A percentile compares a stretch with the other conserved stretches of the same genome.
Conservation (phyloP, 2,797 vertebrate genomes). For the Picus viridis region DNA sequence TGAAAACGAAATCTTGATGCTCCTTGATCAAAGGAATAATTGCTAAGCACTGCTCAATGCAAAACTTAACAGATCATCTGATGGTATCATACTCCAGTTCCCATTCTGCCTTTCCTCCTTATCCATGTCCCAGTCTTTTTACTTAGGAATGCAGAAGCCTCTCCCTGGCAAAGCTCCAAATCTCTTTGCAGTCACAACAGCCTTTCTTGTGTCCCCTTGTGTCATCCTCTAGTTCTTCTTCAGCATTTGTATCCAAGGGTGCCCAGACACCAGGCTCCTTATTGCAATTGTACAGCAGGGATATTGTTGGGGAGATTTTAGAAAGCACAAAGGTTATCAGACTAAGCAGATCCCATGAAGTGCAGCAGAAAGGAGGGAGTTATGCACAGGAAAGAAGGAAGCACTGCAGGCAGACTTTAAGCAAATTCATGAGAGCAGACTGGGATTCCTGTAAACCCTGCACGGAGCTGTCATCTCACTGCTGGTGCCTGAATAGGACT, state of each 20-base stretch:
- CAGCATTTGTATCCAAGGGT: neutral
- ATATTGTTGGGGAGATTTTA: neutral
- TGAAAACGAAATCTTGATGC: neutral
- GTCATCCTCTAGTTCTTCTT: neutral
- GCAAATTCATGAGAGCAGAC: neutral
- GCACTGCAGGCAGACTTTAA: neutral
- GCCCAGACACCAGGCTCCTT: neutral
- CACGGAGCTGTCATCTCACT: neutral
- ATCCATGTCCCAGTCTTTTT: neutral
- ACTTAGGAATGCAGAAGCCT: neutral
- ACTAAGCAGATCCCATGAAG: neutral
- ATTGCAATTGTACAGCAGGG: neutral
- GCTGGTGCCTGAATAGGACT: neutral
- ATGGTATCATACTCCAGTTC: rapidly evolving
- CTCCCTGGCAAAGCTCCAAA: neutral
- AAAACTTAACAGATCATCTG: neutral
- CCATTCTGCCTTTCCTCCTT: neutral
- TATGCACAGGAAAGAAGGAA: neutral
- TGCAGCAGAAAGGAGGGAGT: neutral
- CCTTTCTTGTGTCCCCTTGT: neutral
- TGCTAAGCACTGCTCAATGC: neutral
- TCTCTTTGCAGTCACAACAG: neutral
- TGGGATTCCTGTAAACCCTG: neutral
- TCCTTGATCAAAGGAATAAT: neutral
- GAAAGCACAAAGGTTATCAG: neutral